A percentile compares a stretch with the other conserved stretches of the same genome.
phyloP scores from a whole-genome alignment of 2,797 vertebrate genomes.

The Enteromius trimaculatus region DNA sequence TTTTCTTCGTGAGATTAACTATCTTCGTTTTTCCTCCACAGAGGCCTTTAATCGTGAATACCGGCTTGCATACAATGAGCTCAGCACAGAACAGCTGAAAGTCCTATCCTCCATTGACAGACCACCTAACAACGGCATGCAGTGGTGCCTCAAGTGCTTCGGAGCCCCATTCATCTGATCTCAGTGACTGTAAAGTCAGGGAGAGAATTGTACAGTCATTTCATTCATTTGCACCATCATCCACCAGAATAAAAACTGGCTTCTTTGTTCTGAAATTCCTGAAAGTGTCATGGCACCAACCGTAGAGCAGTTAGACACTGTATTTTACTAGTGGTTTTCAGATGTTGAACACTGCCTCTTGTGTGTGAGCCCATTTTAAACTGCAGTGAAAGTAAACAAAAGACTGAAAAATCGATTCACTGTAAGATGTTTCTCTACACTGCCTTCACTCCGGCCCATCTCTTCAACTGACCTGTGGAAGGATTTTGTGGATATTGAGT shows the following conservation, averaged over 20 bases:
- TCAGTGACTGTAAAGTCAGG: conserved; percentile 10
- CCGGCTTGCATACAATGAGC: conserved; percentile 81
- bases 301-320: conserved; percentile 21
- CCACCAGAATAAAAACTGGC: conserved; percentile 52
- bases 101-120: conserved; percentile 84
- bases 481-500: conserved; percentile 39
- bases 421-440: conserved; percentile 30
- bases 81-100: conserved; percentile 85
- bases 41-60: conserved; percentile 97
- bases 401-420: conserved; percentile 19
- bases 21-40: conserved; percentile 63
- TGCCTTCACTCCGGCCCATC: conserved; percentile 42
- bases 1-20: background rate
- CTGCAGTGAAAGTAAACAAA: conserved; percentile 31
- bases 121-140: conserved; percentile 82
- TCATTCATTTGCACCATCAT: conserved; percentile 45
- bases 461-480: conserved; percentile 49
- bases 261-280: conserved; percentile 48
- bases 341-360: conserved; percentile 30
- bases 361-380: conserved; percentile 43
- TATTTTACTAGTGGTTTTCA: conserved; percentile 32
- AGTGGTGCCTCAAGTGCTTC: conserved; percentile 92
- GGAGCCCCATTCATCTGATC: conserved; percentile 88
- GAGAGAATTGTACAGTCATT: conserved; percentile 29
- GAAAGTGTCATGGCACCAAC: conserved; percentile 18